These are phyloP conservation scores for Platyscapa corneri DNA, from an alignment of 1,140 invertebrate species.

Conservation along the genomic window DNA sequence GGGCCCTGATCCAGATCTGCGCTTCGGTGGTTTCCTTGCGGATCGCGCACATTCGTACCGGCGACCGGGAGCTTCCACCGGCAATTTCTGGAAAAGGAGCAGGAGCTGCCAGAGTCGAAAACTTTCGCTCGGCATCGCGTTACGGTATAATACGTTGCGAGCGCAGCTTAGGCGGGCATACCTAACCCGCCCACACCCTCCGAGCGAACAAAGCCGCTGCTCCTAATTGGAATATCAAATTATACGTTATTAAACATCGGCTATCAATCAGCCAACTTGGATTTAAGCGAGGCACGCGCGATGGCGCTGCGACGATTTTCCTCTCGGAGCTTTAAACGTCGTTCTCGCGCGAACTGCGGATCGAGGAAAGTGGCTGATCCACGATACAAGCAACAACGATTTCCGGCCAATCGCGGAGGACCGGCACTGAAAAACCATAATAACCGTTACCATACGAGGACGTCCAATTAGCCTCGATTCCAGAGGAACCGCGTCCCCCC, in stretches of 20 bases:
- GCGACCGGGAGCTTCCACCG: neutral
- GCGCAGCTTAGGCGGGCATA: neutral
- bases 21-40: slow-evolving; percentile 22
- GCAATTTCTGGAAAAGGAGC: neutral
- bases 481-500: too few relatives aligned
- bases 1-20: slow-evolving; percentile 4
- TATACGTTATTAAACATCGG: slow-evolving; percentile 51
- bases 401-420: too few relatives aligned
- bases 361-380: too few relatives aligned
- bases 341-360: too few relatives aligned
- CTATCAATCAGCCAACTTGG: slow-evolving; percentile 48
- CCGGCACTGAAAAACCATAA: slow-evolving; percentile 8
- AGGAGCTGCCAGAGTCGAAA: neutral
- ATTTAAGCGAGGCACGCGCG: neutral
- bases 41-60: neutral
- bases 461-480: neutral
- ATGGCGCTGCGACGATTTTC: too few relatives aligned
- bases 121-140: slow-evolving; percentile 42
- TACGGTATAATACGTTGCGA: slow-evolving; percentile 41
- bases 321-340: too few relatives aligned
- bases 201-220: neutral
- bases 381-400: too few relatives aligned
- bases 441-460: too few relatives aligned
- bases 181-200: neutral
- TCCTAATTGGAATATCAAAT: slow-evolving; percentile 53